Evolutionary conservation across 2,113 vertebrate species (phyloP).

Genomic region (Orthonyx spaldingii): DNA sequence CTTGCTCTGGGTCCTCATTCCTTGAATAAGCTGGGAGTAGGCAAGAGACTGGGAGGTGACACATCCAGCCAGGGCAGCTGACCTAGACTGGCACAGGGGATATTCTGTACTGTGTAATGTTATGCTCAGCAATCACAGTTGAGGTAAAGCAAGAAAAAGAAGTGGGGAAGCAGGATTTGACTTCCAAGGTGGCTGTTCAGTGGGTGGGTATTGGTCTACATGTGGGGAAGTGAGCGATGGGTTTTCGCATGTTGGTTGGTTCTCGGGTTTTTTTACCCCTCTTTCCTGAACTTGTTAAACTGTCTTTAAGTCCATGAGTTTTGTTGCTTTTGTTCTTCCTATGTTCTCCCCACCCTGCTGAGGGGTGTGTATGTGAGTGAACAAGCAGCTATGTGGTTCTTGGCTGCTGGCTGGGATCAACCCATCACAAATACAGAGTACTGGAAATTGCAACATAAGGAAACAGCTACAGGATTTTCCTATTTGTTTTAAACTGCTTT

Average conservation of each 20-base stretch:
- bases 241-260: neutral
- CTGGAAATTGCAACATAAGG: neutral
- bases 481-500: neutral
- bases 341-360: neutral
- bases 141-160: neutral
- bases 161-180: accelerated
- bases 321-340: neutral
- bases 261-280: accelerated
- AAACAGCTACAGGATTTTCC: neutral
- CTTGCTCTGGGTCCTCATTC: neutral
- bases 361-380: neutral
- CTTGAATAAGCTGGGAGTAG: neutral
- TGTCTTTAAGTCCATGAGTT: neutral
- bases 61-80: neutral
- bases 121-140: neutral
- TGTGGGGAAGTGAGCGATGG: neutral
- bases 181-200: neutral
- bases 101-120: neutral
- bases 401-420: neutral
- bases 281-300: neutral
- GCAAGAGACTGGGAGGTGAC: neutral
- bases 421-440: neutral
- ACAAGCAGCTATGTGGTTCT: neutral
- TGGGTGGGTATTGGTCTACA: neutral
- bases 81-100: neutral